These are phyloP conservation scores for Bombus terrestris DNA, from an alignment of 1,140 invertebrate genomes.

Conservation along the genomic window DNA sequence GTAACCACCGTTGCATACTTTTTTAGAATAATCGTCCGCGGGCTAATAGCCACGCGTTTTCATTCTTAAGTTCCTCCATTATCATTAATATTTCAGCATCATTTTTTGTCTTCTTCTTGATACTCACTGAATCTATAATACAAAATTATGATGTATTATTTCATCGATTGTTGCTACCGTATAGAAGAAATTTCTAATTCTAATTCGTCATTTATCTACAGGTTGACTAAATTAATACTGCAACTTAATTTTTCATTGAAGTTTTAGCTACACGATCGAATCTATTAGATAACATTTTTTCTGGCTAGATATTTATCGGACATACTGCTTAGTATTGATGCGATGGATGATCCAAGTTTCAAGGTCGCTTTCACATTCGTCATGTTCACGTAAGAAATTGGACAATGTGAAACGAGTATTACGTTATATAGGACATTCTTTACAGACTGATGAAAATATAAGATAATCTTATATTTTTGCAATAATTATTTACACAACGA, in stretches of 20 bases:
- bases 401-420: conserved; percentile 41
- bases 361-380: conserved; percentile 68
- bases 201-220: not conserved
- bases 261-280: not conserved
- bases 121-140: not conserved
- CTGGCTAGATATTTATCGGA: conserved; percentile 25
- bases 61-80: not conserved
- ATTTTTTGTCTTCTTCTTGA: not conserved
- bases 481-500: not conserved
- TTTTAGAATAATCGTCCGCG: conserved; percentile 14
- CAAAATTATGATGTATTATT: not conserved
- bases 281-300: conserved; percentile 11
- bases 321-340: conserved; percentile 27
- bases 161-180: not conserved
- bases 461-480: conserved; percentile 24
- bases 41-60: conserved; percentile 10
- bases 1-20: conserved; percentile 71
- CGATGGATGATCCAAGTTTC: conserved; percentile 60
- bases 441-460: conserved; percentile 30
- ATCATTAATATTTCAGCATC: conserved; percentile 5
- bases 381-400: conserved; percentile 65
- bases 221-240: not conserved
- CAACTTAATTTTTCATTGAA: not conserved
- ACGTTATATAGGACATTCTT: conserved; percentile 56
- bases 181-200: not conserved